Base-by-base conservation (phyloP, 2,113 vertebrate genomes). In the Arenaria interpres region DNA sequence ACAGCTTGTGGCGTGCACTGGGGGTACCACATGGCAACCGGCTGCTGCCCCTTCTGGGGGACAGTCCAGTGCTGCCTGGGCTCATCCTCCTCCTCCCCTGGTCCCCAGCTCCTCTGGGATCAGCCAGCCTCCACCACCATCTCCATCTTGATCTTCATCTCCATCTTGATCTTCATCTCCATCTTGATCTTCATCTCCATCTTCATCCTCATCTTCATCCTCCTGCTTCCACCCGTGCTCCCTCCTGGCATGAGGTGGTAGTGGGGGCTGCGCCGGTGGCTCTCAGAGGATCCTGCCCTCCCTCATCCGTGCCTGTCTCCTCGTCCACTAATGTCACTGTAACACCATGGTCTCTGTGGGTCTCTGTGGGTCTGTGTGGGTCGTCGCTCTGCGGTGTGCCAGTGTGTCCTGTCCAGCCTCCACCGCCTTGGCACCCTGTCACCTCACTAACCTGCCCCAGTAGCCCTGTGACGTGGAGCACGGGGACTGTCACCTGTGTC, bases 391-490 rank as follows among this genome's bases (percentile, higher is more conserved):
- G 93, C 60, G 11, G 71, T 90, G 96, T 95, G 85, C 72, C 93
- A 60, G 32, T 2, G 74, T 91, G 94, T 93, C 84, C 94, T 93
- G 68, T 90, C 68, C 82, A 2, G 32, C 24, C 68, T 48, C 45
- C 92, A 79, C 76, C 43, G 8, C 76, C 64, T 67, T 6, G 6
- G 72, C 71, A 84, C 91, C 93, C 22, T 41, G 1, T 96, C 96
- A 84, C 93, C 80, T n/a, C 83, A 95, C 96, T 97, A 97, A 97
- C 96, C 95, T 51, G 0, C 43, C 73, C 85, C 27, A 7, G 21
- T 0, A 9, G 28, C 60, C 48, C 69, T 3, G 0, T 33, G 77
- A 12, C 39, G 5, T 3, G 2, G 54, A 72, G 74, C 71, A 71
- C 3, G 0, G 73, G 50, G 9, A n/a, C 35, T 57, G 71, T 82